Conservation (phyloP, 2,113 vertebrate genomes). For the Dermatemys mawii region DNA sequence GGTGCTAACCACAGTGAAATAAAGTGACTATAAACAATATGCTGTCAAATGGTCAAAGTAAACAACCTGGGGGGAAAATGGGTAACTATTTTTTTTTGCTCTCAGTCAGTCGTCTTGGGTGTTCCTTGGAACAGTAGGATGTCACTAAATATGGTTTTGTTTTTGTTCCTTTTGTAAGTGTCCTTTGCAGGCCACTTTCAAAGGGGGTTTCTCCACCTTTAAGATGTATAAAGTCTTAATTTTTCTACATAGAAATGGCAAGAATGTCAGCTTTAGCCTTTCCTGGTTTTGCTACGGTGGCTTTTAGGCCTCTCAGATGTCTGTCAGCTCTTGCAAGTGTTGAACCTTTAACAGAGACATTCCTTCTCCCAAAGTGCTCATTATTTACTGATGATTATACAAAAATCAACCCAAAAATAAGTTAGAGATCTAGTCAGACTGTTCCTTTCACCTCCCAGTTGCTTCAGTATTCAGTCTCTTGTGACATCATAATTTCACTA, state of each 20-base stretch:
- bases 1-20: not conserved
- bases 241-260: not conserved
- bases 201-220: not conserved
- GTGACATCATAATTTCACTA: not conserved
- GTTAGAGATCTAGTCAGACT: fast-evolving
- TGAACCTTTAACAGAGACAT: not conserved
- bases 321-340: not conserved
- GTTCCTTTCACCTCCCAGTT: not conserved
- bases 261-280: not conserved
- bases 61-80: not conserved
- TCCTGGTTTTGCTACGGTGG: not conserved
- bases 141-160: not conserved
- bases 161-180: fast-evolving
- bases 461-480: not conserved
- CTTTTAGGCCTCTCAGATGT: fast-evolving
- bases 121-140: fast-evolving
- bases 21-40: fast-evolving
- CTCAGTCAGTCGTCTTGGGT: not conserved
- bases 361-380: fast-evolving
- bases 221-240: not conserved
- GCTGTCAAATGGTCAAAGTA: fast-evolving
- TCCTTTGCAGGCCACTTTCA: fast-evolving
- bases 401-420: fast-evolving
- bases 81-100: not conserved
- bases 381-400: fast-evolving